Base-by-base conservation (phyloP, 1,140 invertebrate genomes). In the Bombus impatiens region DNA sequence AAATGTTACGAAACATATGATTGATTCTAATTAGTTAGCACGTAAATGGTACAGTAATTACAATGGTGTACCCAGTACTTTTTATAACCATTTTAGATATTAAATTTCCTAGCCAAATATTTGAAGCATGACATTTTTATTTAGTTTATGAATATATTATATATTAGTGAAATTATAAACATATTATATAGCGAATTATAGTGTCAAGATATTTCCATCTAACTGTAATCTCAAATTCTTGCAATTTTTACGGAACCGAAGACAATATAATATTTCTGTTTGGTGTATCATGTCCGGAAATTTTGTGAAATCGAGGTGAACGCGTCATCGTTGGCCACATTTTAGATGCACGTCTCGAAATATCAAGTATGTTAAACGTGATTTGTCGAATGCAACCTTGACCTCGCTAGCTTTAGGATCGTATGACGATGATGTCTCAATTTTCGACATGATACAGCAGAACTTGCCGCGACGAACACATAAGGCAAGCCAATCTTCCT, bases 341-440 rank as follows among this genome's bases (percentile, higher is more conserved):
- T 0, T 53, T 37, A 35, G 22, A 65, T 25, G 53, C 22, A 44
- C n/a, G 28, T 44, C 40, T 37, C 42, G 25, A 40, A 32, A 32
- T 47, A 12, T 76, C 81, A 68, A 77, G 57, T 72, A 67, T 62
- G 37, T 59, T 25, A 25, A 42, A 18, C 70, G 10, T 35, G 35
- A 47, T 53, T 67, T 68, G 25, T n/a, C 25, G 35, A 67, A 37
- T n/a, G 18, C 42, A 67, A 77, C 72, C 81, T 83, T 83, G 72
- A 53, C 59, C 81, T 22, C 25, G 28, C 42, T 47, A 25, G 12
- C 4, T 1, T 2, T 8, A 22, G 2, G 6, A 59, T 68, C 32
- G 72, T 59, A 37, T 68, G 59, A 35, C 72, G n/a, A 28, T 35
- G 71, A 76, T 83, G 53, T 77, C 62, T 53, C 72, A 77, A 68